A percentile compares a stretch with the other conserved stretches of the same genome.
phyloP scores from a whole-genome alignment of 2,888 invertebrate species.

The Ormia ochracea region DNA sequence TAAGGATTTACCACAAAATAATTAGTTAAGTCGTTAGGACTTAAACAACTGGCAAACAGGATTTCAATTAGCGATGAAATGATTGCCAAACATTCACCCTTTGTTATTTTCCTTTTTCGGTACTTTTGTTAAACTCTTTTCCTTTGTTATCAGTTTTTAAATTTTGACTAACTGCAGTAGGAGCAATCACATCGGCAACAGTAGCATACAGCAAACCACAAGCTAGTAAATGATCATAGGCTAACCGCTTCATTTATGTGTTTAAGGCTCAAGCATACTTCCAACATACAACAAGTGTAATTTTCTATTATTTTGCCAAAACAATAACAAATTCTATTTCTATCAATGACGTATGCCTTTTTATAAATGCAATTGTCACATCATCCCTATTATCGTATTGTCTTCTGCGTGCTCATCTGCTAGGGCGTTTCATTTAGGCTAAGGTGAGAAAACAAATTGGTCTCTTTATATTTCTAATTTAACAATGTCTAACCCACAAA shows the following conservation, averaged over 20 bases:
- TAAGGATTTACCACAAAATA: constrained; percentile 24
- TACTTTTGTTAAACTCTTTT: constrained; percentile 25
- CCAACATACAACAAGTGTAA: constrained; percentile 53
- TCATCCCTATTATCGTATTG: background rate
- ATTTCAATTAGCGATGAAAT: constrained; percentile 66
- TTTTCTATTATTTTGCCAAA: constrained; percentile 23
- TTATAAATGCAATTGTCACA: constrained; percentile 16
- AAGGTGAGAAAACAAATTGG: constrained; percentile 67
- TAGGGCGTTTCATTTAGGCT: constrained; percentile 60
- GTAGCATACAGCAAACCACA: too few species aligned
- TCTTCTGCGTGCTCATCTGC: constrained; percentile 35
- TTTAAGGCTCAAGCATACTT: constrained; percentile 6
- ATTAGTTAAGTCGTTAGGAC: constrained; percentile 46
- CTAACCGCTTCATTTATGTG: constrained; percentile 7
- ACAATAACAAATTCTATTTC: constrained; percentile 26
- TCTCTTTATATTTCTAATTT: constrained; percentile 58
- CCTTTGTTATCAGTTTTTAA: background rate
- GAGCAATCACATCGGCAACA: background rate
- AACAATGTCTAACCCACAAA: constrained; percentile 26
- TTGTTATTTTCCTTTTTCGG: constrained; percentile 8
- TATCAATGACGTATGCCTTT: constrained; percentile 40
- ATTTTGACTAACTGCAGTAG: background rate
- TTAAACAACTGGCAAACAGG: constrained; percentile 61
- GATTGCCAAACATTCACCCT: constrained; percentile 63
- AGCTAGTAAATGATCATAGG: constrained; percentile 20